Evolutionary conservation across 2,888 invertebrate genomes (phyloP), one percentile per base, ranked within the genome.

Genomic region (Cerceris rybyensis): DNA sequence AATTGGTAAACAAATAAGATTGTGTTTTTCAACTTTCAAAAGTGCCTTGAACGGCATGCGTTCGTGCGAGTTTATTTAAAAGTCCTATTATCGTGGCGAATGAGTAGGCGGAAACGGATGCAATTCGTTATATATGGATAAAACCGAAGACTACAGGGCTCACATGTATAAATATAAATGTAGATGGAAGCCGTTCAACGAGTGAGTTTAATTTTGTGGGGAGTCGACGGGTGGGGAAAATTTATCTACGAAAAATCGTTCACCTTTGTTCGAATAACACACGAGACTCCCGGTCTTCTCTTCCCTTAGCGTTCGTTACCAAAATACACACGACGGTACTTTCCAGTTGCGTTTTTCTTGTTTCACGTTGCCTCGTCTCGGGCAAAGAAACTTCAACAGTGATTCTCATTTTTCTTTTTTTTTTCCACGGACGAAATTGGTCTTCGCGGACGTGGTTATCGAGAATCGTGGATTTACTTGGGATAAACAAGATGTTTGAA

Each of bases 51-150:
- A 13, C 64, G 64, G 64, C 16, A 50, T 39, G 60, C 49, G 55
- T 61, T 57, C 41, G 66, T 61, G 61, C 64, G 66, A 59, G 41
- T 58, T 58, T 54, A 55, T 76, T 64, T 60, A 63, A 65, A 64
- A 68, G 71, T 52, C 8, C 71, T 41, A 68, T 76, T 76, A 71
- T 58, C 67, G 74, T 83, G 76, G 70, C 65, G 76, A 83, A 65
- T 43, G 52, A 57, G 58, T 49, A 78, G 68, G 71, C 82, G 84
- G 85, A 85, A 86, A 82, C 85, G 86, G 85, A 86, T 83, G 78
- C 75, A 73, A 85, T 81, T 83, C 82, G 79, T 83, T 85, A 83
- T 65, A 74, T 78, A 77, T 70, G 71, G 58, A 63, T 66, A 69
- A 81, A 75, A 63, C 58, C 60, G 41, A 70, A 65, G 73, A 65